These are phyloP conservation scores for Hyposmocoma kahamanoa DNA, from an alignment of 1,140 invertebrate species.

Conservation along the genomic window DNA sequence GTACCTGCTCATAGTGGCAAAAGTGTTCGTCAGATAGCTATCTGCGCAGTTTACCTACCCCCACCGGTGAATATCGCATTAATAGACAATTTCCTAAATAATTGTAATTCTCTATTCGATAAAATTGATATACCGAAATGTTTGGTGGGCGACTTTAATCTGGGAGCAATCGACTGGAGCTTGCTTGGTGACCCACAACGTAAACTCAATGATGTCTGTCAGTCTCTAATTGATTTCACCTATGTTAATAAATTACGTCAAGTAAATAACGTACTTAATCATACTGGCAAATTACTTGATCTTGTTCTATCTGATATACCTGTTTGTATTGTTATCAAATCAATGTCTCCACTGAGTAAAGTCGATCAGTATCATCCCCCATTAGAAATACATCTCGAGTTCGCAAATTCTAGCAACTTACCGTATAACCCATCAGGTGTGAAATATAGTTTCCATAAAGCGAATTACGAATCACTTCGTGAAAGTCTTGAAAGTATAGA, in stretches of 20 bases:
- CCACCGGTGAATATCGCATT: constrained; percentile 12
- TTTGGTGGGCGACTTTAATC: constrained; percentile 28
- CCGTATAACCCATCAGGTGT: background rate
- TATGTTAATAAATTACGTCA: constrained; percentile 11
- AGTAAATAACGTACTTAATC: constrained; percentile 12
- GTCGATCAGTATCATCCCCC: background rate
- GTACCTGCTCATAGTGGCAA: background rate
- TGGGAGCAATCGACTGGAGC: constrained; percentile 10
- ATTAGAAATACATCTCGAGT: background rate
- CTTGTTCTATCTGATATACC: constrained; percentile 7
- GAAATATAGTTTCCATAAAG: background rate
- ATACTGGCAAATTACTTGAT: constrained; percentile 17
- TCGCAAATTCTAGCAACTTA: background rate
- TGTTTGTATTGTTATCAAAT: background rate
- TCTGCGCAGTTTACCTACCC: constrained; percentile 22
- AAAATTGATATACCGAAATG: background rate
- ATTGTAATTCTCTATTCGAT: constrained; percentile 9
- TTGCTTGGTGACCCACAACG: background rate
- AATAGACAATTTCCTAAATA: constrained; percentile 20
- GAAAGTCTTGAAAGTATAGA: background rate
- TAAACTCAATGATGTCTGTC: background rate
- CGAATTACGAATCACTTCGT: background rate
- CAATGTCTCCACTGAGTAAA: background rate
- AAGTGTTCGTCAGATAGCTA: background rate
- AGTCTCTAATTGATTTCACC: constrained; percentile 6